Percentiles rank a stretch among this genome's conserved stretches.
Evolutionary conservation across 2,888 invertebrate genomes (phyloP).

Genomic region (Allacma fusca): DNA sequence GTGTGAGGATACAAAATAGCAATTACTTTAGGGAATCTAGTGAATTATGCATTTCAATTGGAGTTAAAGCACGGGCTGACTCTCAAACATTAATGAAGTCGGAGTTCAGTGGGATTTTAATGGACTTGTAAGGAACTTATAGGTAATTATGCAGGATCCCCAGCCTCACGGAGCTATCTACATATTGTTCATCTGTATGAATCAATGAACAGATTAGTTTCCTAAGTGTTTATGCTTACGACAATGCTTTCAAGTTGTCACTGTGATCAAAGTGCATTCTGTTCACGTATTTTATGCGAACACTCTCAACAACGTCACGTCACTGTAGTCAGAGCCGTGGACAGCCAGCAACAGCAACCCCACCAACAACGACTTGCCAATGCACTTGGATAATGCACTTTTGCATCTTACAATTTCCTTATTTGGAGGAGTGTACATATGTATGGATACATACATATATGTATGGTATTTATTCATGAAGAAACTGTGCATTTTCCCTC

Average conservation of each 20-base stretch:
- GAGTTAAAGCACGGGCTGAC: too few relatives aligned
- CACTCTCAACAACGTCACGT: background rate
- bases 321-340: background rate
- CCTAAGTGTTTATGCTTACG: constrained; percentile 13
- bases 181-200: background rate
- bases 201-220: background rate
- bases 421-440: background rate
- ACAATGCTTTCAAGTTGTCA: constrained; percentile 14
- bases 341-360: background rate
- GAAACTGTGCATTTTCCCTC: too few relatives aligned
- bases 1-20: too few relatives aligned
- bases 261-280: background rate
- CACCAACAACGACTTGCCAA: background rate
- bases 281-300: constrained; percentile 7
- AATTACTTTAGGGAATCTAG: too few relatives aligned
- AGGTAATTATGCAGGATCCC: too few relatives aligned
- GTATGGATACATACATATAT: background rate
- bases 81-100: too few relatives aligned
- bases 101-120: constrained; percentile 7
- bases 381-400: constrained; percentile 5
- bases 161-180: background rate
- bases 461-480: too few relatives aligned
- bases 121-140: background rate
- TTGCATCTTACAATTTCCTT: background rate
- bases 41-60: too few relatives aligned